Evolutionary conservation across 2,113 vertebrate genomes (phyloP).

Genomic region (Albula glossodonta): DNA sequence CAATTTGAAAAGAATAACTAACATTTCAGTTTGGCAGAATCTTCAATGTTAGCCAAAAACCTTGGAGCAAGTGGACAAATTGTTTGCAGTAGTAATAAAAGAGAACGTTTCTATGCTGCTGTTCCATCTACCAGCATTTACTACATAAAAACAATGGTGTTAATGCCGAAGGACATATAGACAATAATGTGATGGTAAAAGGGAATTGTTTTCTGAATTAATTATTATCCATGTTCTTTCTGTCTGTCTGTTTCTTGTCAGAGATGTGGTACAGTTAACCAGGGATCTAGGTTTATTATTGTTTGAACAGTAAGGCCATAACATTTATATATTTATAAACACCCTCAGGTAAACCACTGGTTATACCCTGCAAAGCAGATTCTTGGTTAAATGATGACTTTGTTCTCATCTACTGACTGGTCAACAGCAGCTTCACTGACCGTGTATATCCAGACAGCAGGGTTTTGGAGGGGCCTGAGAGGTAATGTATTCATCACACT

Average conservation of each 20-base stretch:
- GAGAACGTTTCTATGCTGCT: neutral
- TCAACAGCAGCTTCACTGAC: conserved; percentile 72
- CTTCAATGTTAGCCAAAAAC: neutral
- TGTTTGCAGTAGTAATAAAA: neutral
- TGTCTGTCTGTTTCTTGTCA: neutral
- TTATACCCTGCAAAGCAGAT: conserved; percentile 55
- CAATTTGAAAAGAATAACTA: neutral
- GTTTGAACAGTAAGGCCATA: neutral
- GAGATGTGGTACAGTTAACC: neutral
- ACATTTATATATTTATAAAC: neutral
- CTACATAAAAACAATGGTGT: neutral
- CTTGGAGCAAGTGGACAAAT: neutral
- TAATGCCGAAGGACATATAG: neutral
- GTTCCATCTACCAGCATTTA: neutral
- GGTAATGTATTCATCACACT: conserved; percentile 47
- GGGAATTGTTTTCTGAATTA: neutral
- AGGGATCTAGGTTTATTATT: neutral
- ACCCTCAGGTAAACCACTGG: conserved; percentile 49
- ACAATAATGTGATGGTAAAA: neutral
- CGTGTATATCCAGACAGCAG: conserved; percentile 38
- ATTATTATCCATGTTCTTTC: too few relatives aligned
- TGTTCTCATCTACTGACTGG: conserved; percentile 76
- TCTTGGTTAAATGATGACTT: conserved; percentile 40
- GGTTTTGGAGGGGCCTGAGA: conserved; percentile 58
- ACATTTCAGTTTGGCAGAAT: neutral